Conservation (phyloP, 2,888 invertebrate species). For the Yponomeuta evonymella region DNA sequence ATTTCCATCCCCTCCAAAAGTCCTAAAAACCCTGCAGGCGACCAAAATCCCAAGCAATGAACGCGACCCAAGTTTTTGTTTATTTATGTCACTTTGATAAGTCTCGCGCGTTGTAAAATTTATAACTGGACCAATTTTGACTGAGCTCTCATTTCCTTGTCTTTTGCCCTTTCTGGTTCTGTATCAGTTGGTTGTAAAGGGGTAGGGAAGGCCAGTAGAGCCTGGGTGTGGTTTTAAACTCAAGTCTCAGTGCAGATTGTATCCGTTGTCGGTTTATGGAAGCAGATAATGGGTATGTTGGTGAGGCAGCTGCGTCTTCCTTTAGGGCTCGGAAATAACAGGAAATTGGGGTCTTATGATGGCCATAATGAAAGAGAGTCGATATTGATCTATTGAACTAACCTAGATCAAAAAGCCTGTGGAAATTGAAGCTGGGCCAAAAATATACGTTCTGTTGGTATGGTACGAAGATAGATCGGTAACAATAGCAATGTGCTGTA, state of each 20-base stretch:
- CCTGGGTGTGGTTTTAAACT: constrained; percentile 44
- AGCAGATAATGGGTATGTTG: constrained; percentile 57
- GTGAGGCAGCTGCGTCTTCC: constrained; percentile 56
- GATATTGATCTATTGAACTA: too few species aligned
- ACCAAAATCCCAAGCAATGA: constrained; percentile 20
- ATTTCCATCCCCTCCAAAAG: not conserved
- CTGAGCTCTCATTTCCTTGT: constrained; percentile 26
- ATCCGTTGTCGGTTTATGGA: constrained; percentile 62
- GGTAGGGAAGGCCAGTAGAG: constrained; percentile 29
- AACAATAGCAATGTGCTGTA: too few species aligned
- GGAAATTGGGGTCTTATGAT: not conserved
- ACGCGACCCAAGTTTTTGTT: constrained; percentile 33
- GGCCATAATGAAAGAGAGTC: constrained; percentile 19
- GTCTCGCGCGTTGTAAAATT: constrained; percentile 51
- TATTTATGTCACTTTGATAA: constrained; percentile 59
- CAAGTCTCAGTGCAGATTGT: constrained; percentile 54
- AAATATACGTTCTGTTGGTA: too few species aligned
- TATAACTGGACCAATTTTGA: constrained; percentile 32
- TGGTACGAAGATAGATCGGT: too few species aligned
- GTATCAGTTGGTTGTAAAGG: not conserved
- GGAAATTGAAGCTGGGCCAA: too few species aligned
- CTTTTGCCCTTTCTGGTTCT: not conserved
- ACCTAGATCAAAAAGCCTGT: too few species aligned
- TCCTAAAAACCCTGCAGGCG: not conserved
- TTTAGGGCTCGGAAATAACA: constrained; percentile 32